Evolutionary conservation across 2,797 vertebrate species (phyloP), one percentile per base, ranked within the genome.

Genomic region (Sciurus carolinensis): DNA sequence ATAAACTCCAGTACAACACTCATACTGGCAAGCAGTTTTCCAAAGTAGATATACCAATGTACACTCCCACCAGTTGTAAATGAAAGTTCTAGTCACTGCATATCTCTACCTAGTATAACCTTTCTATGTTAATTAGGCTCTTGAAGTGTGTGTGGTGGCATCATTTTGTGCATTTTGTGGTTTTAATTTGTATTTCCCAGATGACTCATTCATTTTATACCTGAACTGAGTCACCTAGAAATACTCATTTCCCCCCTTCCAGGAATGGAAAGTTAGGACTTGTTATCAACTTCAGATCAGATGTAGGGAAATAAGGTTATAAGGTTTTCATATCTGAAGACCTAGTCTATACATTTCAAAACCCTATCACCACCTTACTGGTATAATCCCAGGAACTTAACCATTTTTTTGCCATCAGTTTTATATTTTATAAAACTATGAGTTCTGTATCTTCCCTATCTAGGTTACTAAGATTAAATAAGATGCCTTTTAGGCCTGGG

Each of bases 101-200:
- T 13, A 11, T 52, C 62, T 83, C 9, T 24, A 8, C 59, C 44
- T 76, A 28, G 52, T 50, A 42, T 42, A 33, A 39, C 10, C 33
- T 39, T 67, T 73, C 71, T 6, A 50, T 85, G 85, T 84, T 57
- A 47, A 30, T 84, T 14, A 44, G 59, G 13, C 54, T 62, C 22
- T 26, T 67, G 22, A 71, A 33, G 33, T 73, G 39, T 72, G 8
- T 85, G 28, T 39, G 73, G 42, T 79, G 15, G 20, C 6, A 76
- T 66, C 52, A 50, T 52, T 89, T 84, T 36, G 42, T 44, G 42
- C 52, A 50, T 52, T 89, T 84, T 36, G 42, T 44, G 42, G 73
- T 81, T 85, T 95, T 89, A 71, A 81, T 92, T 81, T 87, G 54
- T 24, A 39, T 90, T 91, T 91, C 47, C 71, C 26, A 87, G 42